Evolutionary conservation across 1,140 invertebrate species (phyloP), one percentile per base, ranked within the genome.

Genomic region (Apocrypta bakeri): DNA sequence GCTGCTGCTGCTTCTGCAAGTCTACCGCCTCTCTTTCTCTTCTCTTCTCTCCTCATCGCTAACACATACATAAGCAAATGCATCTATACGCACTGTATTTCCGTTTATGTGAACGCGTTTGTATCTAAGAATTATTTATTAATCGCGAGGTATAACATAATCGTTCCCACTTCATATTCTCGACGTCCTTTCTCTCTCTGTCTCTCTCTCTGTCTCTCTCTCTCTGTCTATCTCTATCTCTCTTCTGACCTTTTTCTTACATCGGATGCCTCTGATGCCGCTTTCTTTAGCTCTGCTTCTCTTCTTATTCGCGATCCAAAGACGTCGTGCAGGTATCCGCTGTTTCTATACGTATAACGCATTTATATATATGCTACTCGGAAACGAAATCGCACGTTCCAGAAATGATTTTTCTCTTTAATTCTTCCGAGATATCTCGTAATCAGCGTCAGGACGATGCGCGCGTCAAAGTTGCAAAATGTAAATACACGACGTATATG

Each of bases 111-210:
- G 3, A 37, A 2, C 33, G 33, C 33, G 33, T 9, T 2, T 37
- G 9, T 9, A 2, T 9, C 33, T 37, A 63, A 61, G 77, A 81
- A 40, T 69, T 80, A 81, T 83, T 84, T 78, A 69, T 40, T 63
- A 61, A 83, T n/a, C 33, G 9, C 33, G 33, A 37, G 3, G 9
- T 9, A 37, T 9, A 37, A 9, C 33, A 9, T 37, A 37, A 37
- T 37, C 9, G 33, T 37, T 37, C 3, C 33, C 33, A 37, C 33
- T 37, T 37, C 33, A 37, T 37, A 37, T 37, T 37, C 33, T 9
- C 33, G 33, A 37, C 33, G 33, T 37, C 33, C 33, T 2, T 9
- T 37, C 33, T 37, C 33, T 37, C 33, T 37, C 33, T 37, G 3
- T 37, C 33, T 37, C 33, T 37, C 4, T 14, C 48, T 17, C 14